phyloP scores from a whole-genome alignment of 2,888 invertebrate genomes.

The Sphaeridia pumilis region DNA sequence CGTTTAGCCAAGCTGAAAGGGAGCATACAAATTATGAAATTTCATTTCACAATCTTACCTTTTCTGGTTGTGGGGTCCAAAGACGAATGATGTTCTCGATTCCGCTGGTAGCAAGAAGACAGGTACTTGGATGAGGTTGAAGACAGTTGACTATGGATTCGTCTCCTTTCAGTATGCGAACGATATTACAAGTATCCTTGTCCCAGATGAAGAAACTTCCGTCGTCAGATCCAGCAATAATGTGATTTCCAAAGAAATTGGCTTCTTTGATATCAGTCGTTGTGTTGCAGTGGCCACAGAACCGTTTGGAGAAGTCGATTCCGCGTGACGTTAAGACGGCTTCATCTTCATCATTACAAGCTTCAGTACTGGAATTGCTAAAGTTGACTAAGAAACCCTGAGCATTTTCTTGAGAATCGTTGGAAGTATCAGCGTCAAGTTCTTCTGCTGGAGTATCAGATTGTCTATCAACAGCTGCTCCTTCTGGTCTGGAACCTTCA shows the following conservation, averaged over 20 bases:
- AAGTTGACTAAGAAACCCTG: background rate
- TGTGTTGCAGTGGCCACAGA: slow-evolving; percentile 60
- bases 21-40: no score
- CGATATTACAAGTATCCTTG: slow-evolving; percentile 69
- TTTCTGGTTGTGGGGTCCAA: slow-evolving; percentile 75
- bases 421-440: background rate
- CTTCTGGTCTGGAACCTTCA: slow-evolving; percentile 2
- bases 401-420: background rate
- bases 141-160: slow-evolving; percentile 93
- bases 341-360: slow-evolving; percentile 18
- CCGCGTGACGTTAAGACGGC: slow-evolving; percentile 47
- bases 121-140: slow-evolving; percentile 77
- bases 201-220: slow-evolving; percentile 95
- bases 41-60: no score
- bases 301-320: slow-evolving; percentile 67
- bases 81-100: slow-evolving; percentile 86
- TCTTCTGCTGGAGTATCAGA: no score
- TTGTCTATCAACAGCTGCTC: no score
- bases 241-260: slow-evolving; percentile 68
- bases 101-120: slow-evolving; percentile 86
- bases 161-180: slow-evolving; percentile 74
- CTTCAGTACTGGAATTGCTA: background rate
- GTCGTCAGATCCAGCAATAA: slow-evolving; percentile 78
- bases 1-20: no score
- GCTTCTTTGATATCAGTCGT: slow-evolving; percentile 98